Conservation (phyloP, 2,888 invertebrate genomes). For the Drosophila nr. fundita region DNA sequence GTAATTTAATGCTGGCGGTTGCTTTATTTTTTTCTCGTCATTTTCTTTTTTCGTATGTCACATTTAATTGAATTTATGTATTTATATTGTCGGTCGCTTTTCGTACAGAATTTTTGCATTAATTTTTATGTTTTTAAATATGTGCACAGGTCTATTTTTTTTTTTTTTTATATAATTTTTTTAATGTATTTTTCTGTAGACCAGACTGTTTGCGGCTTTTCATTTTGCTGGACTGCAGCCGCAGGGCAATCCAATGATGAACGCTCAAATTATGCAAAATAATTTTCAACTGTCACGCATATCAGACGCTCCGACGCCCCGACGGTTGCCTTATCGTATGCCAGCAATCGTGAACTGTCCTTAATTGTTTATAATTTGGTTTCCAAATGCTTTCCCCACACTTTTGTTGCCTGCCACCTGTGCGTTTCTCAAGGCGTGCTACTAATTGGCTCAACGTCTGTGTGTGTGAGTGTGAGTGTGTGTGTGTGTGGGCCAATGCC, state of each 20-base stretch:
- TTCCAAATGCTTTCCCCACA: constrained; percentile 36
- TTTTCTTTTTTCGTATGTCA: constrained; percentile 67
- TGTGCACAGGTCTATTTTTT: constrained; percentile 33
- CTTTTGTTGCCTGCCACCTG: constrained; percentile 50
- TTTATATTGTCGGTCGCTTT: constrained; percentile 65
- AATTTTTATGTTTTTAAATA: constrained; percentile 78
- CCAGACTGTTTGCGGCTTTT: constrained; percentile 70
- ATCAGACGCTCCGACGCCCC: constrained; percentile 40
- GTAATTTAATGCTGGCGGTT: constrained; percentile 65
- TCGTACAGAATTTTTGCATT: constrained; percentile 75
- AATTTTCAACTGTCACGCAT: constrained; percentile 80
- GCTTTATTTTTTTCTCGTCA: constrained; percentile 9
- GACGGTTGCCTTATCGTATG: constrained; percentile 54
- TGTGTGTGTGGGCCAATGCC: constrained; percentile 31
- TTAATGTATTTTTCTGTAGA: constrained; percentile 10
- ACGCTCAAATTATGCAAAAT: constrained; percentile 80
- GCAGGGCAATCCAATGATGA: constrained; percentile 64
- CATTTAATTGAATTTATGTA: constrained; percentile 82
- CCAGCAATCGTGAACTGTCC: constrained; percentile 64
- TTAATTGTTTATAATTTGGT: constrained; percentile 82
- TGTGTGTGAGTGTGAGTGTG: background rate
- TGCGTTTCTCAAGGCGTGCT: constrained; percentile 78
- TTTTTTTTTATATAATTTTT: constrained; percentile 25
- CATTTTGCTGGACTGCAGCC: constrained; percentile 21
- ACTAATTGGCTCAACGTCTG: constrained; percentile 67